Percentiles rank a stretch among this genome's conserved stretches.
Conservation (phyloP, 2,888 invertebrate species). For the Tenthredo distinguenda region DNA sequence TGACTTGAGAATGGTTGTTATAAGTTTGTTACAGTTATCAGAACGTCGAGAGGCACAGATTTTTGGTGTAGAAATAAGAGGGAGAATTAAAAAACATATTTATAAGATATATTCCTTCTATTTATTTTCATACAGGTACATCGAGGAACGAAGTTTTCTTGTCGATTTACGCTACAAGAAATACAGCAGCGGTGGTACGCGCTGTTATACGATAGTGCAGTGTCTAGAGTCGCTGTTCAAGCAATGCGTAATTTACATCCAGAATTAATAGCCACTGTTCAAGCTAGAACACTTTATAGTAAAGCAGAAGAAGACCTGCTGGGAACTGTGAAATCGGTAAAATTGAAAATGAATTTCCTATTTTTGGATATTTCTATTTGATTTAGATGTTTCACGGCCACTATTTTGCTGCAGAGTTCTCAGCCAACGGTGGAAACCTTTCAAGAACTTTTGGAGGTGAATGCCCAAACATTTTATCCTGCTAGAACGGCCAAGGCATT, state of each 20-base stretch:
- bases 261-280: conserved; percentile 91
- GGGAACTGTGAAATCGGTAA: conserved; percentile 89
- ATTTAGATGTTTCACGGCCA: background rate
- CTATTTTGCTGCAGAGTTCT: conserved; percentile 81
- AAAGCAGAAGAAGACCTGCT: conserved; percentile 93
- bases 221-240: conserved; percentile 94
- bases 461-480: conserved; percentile 92
- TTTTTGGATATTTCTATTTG: conserved; percentile 40
- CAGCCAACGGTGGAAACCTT: conserved; percentile 89
- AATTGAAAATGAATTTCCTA: conserved; percentile 30
- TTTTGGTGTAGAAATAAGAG: background rate
- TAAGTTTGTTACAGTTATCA: conserved; percentile 50
- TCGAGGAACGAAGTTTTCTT: conserved; percentile 96
- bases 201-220: conserved; percentile 95
- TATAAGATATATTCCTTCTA: background rate
- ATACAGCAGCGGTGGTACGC: conserved; percentile 98
- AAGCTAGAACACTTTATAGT: conserved; percentile 94
- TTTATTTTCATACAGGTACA: conserved; percentile 83
- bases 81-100: background rate
- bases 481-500: conserved; percentile 92
- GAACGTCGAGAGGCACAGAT: background rate
- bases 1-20: conserved; percentile 84
- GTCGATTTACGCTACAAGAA: conserved; percentile 95
- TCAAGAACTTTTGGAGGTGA: conserved; percentile 90
- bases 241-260: conserved; percentile 97